Evolutionary conservation across 2,797 vertebrate species (phyloP).

Genomic region (Spinus olivaceus): DNA sequence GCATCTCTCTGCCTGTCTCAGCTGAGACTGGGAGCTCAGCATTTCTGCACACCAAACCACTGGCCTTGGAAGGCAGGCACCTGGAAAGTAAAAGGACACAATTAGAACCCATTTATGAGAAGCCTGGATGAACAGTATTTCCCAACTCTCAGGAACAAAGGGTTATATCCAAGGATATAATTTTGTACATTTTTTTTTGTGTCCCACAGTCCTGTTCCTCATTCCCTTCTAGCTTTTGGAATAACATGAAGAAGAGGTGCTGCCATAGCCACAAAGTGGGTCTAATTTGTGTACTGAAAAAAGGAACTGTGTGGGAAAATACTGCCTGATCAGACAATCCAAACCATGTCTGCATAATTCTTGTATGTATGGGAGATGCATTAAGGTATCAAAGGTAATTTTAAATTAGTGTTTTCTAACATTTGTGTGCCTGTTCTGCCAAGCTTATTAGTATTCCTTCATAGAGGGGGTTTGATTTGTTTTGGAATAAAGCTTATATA

Average conservation of each 20-base stretch:
- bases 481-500: not conserved
- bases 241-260: not conserved
- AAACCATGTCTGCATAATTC: not conserved
- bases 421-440: not conserved
- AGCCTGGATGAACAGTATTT: not conserved
- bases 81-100: not conserved
- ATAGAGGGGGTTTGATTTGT: not conserved
- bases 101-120: not conserved
- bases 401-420: not conserved
- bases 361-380: not conserved
- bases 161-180: not conserved
- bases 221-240: not conserved
- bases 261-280: not conserved
- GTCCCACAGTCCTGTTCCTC: not conserved
- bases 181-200: not conserved
- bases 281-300: not conserved
- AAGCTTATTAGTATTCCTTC: not conserved
- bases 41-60: not conserved
- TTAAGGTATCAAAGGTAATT: not conserved
- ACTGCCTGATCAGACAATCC: not conserved
- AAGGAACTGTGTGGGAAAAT: not conserved
- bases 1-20: not conserved
- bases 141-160: not conserved
- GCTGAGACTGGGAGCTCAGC: not conserved
- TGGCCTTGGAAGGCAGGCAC: not conserved